Percentiles rank a stretch among this genome's conserved stretches.
phyloP scores from a whole-genome alignment of 1,140 invertebrate genomes.

The Kradibia gibbosae region DNA sequence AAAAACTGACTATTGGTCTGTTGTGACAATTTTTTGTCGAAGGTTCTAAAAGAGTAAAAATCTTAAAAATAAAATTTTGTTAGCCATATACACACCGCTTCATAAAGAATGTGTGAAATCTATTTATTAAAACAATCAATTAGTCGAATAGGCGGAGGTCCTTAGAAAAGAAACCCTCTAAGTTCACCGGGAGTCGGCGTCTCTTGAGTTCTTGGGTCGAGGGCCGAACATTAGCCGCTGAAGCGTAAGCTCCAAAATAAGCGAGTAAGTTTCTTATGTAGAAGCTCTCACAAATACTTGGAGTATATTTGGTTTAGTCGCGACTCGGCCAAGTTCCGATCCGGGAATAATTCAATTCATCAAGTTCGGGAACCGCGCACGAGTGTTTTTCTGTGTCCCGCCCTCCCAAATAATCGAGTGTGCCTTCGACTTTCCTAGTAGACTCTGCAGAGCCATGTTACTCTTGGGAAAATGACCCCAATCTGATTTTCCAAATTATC shows the following conservation, averaged over 20 bases:
- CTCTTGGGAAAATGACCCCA: not conserved
- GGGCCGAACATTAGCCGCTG: too few relatives aligned
- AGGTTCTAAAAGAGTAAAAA: too few relatives aligned
- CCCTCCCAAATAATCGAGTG: not conserved
- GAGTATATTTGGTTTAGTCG: constrained; percentile 21
- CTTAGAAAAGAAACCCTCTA: too few relatives aligned
- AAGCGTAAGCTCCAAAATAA: not conserved
- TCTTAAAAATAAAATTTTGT: too few relatives aligned
- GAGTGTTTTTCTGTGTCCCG: constrained; percentile 32
- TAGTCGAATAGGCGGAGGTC: too few relatives aligned
- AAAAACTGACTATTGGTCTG: too few relatives aligned
- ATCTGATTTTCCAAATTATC: not conserved
- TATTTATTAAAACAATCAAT: too few relatives aligned
- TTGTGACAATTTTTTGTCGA: too few relatives aligned
- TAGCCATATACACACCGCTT: too few relatives aligned
- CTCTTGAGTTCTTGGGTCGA: too few relatives aligned
- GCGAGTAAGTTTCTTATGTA: not conserved
- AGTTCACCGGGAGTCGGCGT: too few relatives aligned
- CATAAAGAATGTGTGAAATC: too few relatives aligned
- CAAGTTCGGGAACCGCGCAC: constrained; percentile 46
- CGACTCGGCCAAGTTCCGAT: not conserved
- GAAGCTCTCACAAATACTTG: not conserved
- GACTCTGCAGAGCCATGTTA: not conserved
- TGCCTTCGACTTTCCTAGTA: not conserved
- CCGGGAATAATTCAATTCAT: constrained; percentile 53